Conservation (phyloP, 2,888 invertebrate species). For the Oxycera nigricornis region DNA sequence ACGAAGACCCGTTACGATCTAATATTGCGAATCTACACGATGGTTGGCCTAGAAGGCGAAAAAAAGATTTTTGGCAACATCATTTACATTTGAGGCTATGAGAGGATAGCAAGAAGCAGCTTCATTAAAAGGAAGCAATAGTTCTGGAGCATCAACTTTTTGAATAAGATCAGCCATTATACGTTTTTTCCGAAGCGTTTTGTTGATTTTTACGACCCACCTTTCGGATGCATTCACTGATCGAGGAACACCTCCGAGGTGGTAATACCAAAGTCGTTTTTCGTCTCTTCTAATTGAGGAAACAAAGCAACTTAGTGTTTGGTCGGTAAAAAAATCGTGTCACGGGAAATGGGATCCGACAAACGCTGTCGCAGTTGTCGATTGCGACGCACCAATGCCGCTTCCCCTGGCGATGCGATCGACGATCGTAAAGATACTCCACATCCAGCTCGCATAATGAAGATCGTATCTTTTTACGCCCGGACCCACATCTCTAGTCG, state of each 20-base stretch:
- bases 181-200: too few species aligned
- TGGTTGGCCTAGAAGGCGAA: constrained; percentile 19
- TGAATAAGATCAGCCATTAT: too few species aligned
- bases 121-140: too few species aligned
- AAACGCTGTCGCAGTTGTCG: background rate
- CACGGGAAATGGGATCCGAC: background rate
- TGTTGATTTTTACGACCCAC: too few species aligned
- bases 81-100: constrained; percentile 28
- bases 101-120: too few species aligned
- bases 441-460: background rate
- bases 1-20: constrained; percentile 27
- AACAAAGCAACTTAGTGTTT: too few species aligned
- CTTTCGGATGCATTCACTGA: too few species aligned
- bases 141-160: too few species aligned
- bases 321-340: background rate
- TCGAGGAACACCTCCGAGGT: too few species aligned
- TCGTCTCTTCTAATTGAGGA: too few species aligned
- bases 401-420: background rate
- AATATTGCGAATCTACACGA: background rate
- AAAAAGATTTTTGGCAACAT: background rate
- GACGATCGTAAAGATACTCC: background rate
- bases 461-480: background rate
- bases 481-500: background rate
- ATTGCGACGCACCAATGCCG: background rate
- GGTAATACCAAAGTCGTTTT: too few species aligned